Percentiles rank a stretch among this genome's conserved stretches.
Evolutionary conservation across 2,797 vertebrate species (phyloP).

Genomic region (Chaunax sp.): DNA sequence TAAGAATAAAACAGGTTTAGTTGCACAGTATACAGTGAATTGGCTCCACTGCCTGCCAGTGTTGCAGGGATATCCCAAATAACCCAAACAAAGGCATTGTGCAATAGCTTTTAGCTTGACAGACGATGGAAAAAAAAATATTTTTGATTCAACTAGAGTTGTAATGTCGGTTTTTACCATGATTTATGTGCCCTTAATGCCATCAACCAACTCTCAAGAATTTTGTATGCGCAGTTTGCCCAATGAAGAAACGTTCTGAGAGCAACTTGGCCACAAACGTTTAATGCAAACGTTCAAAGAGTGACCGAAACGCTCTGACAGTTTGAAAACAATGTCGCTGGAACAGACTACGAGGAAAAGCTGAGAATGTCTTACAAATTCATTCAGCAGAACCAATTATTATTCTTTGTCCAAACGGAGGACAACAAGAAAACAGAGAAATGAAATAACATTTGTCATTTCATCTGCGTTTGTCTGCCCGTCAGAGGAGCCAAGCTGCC

Average conservation of each 20-base stretch:
- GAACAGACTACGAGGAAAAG: neutral
- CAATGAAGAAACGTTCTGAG: too few species aligned
- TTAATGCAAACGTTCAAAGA: conserved; percentile 10
- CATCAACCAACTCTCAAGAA: conserved; percentile 9
- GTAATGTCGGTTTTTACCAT: conserved; percentile 10
- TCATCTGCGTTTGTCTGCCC: conserved; percentile 58
- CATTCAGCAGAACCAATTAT: conserved; percentile 55
- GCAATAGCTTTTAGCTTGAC: conserved; percentile 28
- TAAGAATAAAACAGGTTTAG: conserved; percentile 71
- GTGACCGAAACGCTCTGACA: conserved; percentile 8
- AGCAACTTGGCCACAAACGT: neutral
- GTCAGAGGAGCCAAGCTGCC: conserved; percentile 63
- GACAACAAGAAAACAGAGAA: conserved; percentile 61
- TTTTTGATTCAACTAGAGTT: conserved; percentile 20
- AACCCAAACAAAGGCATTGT: conserved; percentile 1
- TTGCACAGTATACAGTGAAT: conserved; percentile 43
- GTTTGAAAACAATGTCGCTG: conserved; percentile 14
- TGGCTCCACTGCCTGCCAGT: conserved; percentile 42
- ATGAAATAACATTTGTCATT: conserved; percentile 71
- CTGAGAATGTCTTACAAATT: conserved; percentile 6
- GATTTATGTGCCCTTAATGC: conserved; percentile 3
- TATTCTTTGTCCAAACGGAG: conserved; percentile 64
- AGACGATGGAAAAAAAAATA: conserved; percentile 36
- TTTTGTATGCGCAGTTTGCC: conserved; percentile 1
- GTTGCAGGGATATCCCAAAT: conserved; percentile 45